These are phyloP conservation scores for Auanema freiburgensis DNA, from an alignment of 2,888 invertebrate species.

Conservation along the genomic window DNA sequence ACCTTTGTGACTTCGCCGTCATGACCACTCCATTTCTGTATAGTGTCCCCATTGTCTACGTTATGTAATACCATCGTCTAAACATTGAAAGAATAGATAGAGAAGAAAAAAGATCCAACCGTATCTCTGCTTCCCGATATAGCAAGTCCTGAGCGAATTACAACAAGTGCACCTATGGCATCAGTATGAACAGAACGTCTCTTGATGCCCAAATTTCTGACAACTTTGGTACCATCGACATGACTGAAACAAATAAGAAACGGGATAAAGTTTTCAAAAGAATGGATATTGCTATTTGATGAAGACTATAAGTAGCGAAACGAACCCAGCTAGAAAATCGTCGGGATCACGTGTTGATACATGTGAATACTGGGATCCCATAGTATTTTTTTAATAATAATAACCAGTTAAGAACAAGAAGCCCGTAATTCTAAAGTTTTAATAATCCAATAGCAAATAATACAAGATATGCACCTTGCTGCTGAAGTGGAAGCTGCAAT, in stretches of 20 bases:
- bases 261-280: too few relatives aligned
- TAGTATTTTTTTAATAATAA: slow-evolving; percentile 12
- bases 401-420: not conserved
- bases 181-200: slow-evolving; percentile 40
- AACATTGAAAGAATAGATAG: slow-evolving; percentile 12
- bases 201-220: not conserved
- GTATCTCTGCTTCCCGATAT: slow-evolving; percentile 54
- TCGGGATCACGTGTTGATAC: slow-evolving; percentile 50
- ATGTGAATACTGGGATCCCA: slow-evolving; percentile 48
- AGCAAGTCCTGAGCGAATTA: slow-evolving; percentile 57
- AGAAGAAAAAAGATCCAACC: slow-evolving; percentile 23
- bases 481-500: too few relatives aligned
- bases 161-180: slow-evolving; percentile 49
- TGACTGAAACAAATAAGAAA: too few relatives aligned
- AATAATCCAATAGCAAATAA: too few relatives aligned
- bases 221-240: too few relatives aligned
- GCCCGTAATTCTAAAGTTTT: too few relatives aligned
- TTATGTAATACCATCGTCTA: slow-evolving; percentile 57
- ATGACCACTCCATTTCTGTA: slow-evolving; percentile 51
- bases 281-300: slow-evolving; percentile 9
- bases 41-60: slow-evolving; percentile 54
- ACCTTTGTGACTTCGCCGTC: slow-evolving; percentile 55
- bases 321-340: slow-evolving; percentile 27
- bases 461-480: too few relatives aligned
- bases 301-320: slow-evolving; percentile 1